Evolutionary conservation across 2,113 vertebrate species (phyloP), one percentile per base, ranked within the genome.

Genomic region (Thryonomys swinderianus): DNA sequence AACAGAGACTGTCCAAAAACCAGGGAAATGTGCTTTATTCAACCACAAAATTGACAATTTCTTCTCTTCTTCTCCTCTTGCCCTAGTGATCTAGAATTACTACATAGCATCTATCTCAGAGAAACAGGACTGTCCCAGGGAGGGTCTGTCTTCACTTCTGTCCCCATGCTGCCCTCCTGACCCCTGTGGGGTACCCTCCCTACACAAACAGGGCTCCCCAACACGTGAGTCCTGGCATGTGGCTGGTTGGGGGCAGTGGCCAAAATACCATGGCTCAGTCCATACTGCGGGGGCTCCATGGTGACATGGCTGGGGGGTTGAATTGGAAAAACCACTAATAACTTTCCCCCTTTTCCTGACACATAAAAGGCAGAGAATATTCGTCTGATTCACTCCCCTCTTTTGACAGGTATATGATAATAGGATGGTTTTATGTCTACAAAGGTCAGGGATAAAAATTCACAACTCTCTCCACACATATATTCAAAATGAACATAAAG

Each of bases 371-470:
- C 93, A 78, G 73, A 94, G 91, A 85, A 91, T 67, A 89, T 89
- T 18, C 18, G 1, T 90, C 95, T 92, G 88, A 57, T 53, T 95
- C 73, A 89, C 91, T 81, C 66, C 74, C 51, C 32, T 84, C 93
- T 66, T 96, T 69, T 95, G 96, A 95, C 96, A 97, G 96, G 93
- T 96, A 67, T 86, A 83, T 96, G 97, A 88, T 93, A 91, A 91
- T 93, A 95, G 91, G 83, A 91, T 30, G 89, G 90, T 90, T 94
- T 96, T 83, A 85, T 92, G 83, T 90, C 95, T 79, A 92, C 96
- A 97, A 96, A 98, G 97, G 96, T 97, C 96, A 95, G 91, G 79
- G 84, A 88, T 87, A 80, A 93, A 93, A 94, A 96, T 88, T 93
- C 94, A 90, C 94, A 83, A 87, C 91, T 93, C 93, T 96, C 84